phyloP scores from a whole-genome alignment of 2,113 vertebrate species.

The Numenius arquata region DNA sequence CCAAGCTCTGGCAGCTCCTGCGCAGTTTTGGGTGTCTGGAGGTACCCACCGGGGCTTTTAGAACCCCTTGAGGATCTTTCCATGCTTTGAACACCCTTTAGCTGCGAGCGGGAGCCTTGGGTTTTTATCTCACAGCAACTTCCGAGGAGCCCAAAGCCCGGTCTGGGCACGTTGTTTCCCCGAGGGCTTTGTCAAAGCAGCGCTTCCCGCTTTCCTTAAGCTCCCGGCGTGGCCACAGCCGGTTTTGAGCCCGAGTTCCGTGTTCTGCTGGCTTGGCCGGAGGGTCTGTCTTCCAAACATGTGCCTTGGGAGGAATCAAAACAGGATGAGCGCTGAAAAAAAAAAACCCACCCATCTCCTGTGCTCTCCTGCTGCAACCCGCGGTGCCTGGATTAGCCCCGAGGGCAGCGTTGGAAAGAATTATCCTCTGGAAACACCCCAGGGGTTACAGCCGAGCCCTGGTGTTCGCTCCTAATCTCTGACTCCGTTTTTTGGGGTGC shows the following conservation, averaged over 20 bases:
- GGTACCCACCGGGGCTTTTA: accelerated
- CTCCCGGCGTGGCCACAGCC: accelerated
- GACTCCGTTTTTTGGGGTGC: too few relatives aligned
- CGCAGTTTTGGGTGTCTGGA: background rate
- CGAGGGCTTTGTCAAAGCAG: accelerated
- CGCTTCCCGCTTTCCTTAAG: background rate
- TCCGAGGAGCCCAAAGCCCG: background rate
- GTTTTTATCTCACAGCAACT: too few relatives aligned
- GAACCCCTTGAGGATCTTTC: background rate
- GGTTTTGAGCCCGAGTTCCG: too few relatives aligned
- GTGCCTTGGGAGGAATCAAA: background rate
- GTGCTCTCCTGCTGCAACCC: background rate
- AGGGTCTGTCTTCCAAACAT: background rate
- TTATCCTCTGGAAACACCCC: too few relatives aligned
- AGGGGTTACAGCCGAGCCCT: background rate
- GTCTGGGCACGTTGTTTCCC: accelerated
- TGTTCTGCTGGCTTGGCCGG: accelerated
- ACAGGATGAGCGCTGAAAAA: background rate
- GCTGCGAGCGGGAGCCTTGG: accelerated
- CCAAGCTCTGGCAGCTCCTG: background rate
- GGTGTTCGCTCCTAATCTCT: background rate
- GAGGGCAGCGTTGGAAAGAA: background rate
- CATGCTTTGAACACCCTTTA: background rate
- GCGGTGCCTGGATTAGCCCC: accelerated
- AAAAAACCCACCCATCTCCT: too few relatives aligned